Base-by-base conservation (phyloP, 35 echinoderm and acorn worm genomes). In the Acanthaster planci region DNA sequence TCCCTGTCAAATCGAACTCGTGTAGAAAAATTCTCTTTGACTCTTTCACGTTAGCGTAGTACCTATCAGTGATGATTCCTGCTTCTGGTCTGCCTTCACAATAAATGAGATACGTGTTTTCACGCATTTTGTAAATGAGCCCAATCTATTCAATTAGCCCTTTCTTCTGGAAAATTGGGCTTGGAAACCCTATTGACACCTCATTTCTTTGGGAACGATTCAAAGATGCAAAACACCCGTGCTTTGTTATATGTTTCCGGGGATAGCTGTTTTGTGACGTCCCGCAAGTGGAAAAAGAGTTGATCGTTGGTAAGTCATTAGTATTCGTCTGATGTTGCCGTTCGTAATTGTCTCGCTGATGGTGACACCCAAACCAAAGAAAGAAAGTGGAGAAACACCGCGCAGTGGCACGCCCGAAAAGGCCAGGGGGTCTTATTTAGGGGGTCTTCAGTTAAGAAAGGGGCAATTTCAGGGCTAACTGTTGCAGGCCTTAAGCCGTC, bases 61-160 rank as follows among this genome's bases (percentile, higher is more conserved):
- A n/a, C n/a, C n/a, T n/a, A n/a, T n/a, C 42, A 6, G 12, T 4
- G 42, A 4, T 47, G 42, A 47, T 47, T 47, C 12, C 42, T 6
- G 4, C 42, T 47, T 47, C 12, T 4, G 42, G 12, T 47, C 12
- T 47, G 42, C 42, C 42, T 47, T 47, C 42, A 47, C 42, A 47
- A 47, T 47, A 47, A 12, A 4, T 12, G 42, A 47, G 42, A 47
- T 47, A 12, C 42, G 42, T 12, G 64, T 72, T 72, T 26, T 72
- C 34, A 29, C 64, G 34, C 64, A 30, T 34, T 72, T 34, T 72
- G 64, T 72, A 72, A 72, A 27, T 21, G 34, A 72, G 34, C 64
- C 64, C 64, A 26, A 72, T 72, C 64, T 72, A 72, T 72, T 72
- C 30, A 72, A 72, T 72, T 72, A 72, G 64, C 30, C 64, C 34